phyloP scores from a whole-genome alignment of 2,888 invertebrate species.

The Leptothorax acervorum region DNA sequence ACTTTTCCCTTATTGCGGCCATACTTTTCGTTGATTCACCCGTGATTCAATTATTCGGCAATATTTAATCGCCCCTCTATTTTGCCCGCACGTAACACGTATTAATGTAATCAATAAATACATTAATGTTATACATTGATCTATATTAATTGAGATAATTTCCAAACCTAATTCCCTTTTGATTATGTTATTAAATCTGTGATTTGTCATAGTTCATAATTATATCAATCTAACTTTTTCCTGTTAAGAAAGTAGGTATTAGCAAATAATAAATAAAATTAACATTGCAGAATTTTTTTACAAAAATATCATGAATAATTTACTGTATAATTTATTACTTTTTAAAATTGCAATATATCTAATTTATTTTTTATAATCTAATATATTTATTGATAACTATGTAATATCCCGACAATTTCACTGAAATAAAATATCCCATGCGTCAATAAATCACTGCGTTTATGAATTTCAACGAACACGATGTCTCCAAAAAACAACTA shows the following conservation, averaged over 20 bases:
- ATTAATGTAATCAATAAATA: background rate
- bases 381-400: background rate
- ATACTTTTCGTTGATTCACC: constrained; percentile 24
- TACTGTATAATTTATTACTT: background rate
- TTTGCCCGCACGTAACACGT: background rate
- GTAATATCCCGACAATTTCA: background rate
- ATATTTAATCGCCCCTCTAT: background rate
- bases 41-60: constrained; percentile 22
- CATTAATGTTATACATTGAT: background rate
- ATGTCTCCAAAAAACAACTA: background rate
- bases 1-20: constrained; percentile 30
- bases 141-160: background rate
- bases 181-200: background rate
- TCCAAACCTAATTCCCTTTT: background rate
- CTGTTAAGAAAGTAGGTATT: background rate
- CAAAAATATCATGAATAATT: background rate
- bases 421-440: background rate
- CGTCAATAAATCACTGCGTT: background rate
- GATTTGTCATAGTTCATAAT: background rate
- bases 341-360: background rate
- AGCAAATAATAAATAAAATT: background rate
- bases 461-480: background rate
- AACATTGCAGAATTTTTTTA: background rate
- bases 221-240: no score
- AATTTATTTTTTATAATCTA: background rate